These are phyloP conservation scores for Nymphalis c-album DNA, from an alignment of 2,888 invertebrate genomes.

Conservation along the genomic window DNA sequence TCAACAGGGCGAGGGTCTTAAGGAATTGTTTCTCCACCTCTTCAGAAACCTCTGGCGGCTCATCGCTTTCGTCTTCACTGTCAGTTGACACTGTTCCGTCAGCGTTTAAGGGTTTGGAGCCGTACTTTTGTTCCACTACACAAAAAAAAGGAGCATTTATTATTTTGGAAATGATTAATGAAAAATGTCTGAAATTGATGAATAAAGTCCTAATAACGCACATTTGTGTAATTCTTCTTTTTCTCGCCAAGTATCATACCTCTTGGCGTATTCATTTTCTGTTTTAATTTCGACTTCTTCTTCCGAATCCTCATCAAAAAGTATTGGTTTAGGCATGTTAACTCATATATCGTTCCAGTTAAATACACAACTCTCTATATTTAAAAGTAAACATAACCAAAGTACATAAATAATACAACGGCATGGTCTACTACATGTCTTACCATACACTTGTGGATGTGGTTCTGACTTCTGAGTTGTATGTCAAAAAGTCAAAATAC, in stretches of 20 bases:
- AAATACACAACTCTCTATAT: slow-evolving; percentile 45
- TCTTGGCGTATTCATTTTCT: slow-evolving; percentile 90
- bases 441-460: no score
- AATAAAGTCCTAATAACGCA: slow-evolving; percentile 59
- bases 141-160: background rate
- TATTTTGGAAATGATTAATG: background rate
- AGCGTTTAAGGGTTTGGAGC: slow-evolving; percentile 75
- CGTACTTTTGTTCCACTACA: slow-evolving; percentile 88
- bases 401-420: slow-evolving; percentile 20
- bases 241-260: slow-evolving; percentile 90
- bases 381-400: slow-evolving; percentile 42
- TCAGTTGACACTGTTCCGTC: slow-evolving; percentile 75
- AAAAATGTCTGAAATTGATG: no score
- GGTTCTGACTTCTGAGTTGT: background rate
- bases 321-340: slow-evolving; percentile 51
- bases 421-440: slow-evolving; percentile 14
- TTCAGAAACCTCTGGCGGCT: slow-evolving; percentile 80
- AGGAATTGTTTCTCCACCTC: slow-evolving; percentile 92
- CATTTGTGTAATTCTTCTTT: slow-evolving; percentile 93
- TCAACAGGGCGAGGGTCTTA: slow-evolving; percentile 91
- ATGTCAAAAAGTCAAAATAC: background rate
- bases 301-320: slow-evolving; percentile 82
- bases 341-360: background rate
- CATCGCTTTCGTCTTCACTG: slow-evolving; percentile 85
- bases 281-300: slow-evolving; percentile 83